Conservation (phyloP, 1,140 invertebrate genomes). For the Dufourea novaeangliae region DNA sequence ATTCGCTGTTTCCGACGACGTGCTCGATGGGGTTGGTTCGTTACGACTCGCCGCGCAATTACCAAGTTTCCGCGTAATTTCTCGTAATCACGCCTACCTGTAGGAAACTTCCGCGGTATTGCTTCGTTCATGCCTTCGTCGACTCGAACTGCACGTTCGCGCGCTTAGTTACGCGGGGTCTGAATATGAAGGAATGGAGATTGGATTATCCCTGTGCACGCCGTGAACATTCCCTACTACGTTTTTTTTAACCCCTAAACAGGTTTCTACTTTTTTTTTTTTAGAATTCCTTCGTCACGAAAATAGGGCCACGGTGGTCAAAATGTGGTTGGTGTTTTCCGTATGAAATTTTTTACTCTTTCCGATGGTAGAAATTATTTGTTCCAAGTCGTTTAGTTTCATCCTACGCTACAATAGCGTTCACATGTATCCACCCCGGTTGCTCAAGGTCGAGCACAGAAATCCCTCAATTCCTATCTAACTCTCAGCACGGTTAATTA, state of each 20-base stretch:
- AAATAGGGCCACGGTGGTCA: too few relatives aligned
- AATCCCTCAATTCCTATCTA: neutral
- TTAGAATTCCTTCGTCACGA: neutral
- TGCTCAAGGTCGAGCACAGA: neutral
- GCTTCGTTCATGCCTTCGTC: neutral
- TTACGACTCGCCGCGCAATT: neutral
- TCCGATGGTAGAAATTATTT: too few relatives aligned
- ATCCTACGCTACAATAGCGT: too few relatives aligned
- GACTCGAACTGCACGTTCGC: conserved; percentile 7
- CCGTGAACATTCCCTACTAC: too few relatives aligned
- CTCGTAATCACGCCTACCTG: neutral
- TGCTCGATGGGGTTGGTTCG: neutral
- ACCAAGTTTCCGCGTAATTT: conserved; percentile 25
- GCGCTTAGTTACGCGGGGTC: neutral
- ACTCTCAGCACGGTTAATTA: neutral
- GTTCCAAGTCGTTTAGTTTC: too few relatives aligned
- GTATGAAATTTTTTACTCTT: too few relatives aligned
- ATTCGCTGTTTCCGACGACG: neutral
- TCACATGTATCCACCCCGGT: too few relatives aligned
- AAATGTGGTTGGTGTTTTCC: too few relatives aligned
- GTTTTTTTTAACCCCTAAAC: too few relatives aligned
- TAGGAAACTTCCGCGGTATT: neutral
- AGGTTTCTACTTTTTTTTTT: too few relatives aligned
- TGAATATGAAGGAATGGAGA: conserved; percentile 8
- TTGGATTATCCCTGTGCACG: conserved; percentile 8